Evolutionary conservation across 2,113 vertebrate species (phyloP).

Genomic region (Labrus mixtus): DNA sequence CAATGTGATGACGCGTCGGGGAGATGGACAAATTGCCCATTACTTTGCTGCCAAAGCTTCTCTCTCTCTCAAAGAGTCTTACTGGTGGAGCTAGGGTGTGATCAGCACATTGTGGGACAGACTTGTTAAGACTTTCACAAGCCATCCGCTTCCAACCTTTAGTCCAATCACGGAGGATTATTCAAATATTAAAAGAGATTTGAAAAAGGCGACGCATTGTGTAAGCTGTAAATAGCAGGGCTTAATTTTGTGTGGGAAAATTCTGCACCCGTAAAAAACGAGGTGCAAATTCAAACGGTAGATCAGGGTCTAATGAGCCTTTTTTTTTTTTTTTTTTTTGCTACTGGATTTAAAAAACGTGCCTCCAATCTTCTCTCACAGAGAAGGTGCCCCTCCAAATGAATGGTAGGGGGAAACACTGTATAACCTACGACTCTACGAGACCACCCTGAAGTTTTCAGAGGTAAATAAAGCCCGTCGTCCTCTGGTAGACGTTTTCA

Average conservation of each 20-base stretch:
- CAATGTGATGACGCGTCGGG: not conserved
- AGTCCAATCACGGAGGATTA: not conserved
- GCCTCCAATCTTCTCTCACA: no score
- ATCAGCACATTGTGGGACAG: constrained; percentile 33
- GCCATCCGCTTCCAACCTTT: not conserved
- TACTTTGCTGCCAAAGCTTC: constrained; percentile 18
- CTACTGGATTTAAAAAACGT: no score
- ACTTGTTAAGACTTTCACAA: constrained; percentile 14
- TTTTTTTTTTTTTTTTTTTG: no score
- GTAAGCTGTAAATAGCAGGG: not conserved
- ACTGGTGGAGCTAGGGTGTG: not conserved
- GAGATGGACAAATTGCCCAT: constrained; percentile 1
- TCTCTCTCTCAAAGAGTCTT: constrained; percentile 21
- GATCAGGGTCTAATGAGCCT: not conserved
- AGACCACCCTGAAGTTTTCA: not conserved
- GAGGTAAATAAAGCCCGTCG: not conserved
- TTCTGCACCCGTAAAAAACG: not conserved
- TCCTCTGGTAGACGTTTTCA: not conserved
- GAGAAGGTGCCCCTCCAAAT: no score
- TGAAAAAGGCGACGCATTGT: not conserved
- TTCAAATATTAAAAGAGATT: not conserved
- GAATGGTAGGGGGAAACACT: no score
- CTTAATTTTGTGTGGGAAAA: not conserved
- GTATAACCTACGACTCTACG: no score
- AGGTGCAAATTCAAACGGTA: not conserved